These are phyloP conservation scores for Dicentrarchus labrax DNA, from an alignment of 2,113 vertebrate species.

Conservation along the genomic window DNA sequence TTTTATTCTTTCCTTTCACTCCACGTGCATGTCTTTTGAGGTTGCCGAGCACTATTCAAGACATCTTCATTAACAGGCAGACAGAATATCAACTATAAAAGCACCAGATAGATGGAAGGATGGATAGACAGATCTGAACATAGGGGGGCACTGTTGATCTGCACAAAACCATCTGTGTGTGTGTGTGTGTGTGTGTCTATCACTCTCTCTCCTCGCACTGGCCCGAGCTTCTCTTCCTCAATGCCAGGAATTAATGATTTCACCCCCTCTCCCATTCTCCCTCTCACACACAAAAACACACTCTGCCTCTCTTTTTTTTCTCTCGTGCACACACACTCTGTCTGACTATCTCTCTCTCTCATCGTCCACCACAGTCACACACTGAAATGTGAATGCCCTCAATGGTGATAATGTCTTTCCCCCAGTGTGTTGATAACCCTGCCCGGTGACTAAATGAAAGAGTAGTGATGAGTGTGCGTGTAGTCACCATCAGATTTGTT, in stretches of 20 bases:
- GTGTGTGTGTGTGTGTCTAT: neutral
- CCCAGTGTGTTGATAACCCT: constrained; percentile 6
- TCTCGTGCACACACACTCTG: neutral
- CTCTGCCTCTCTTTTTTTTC: constrained; percentile 5
- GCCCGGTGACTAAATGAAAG: constrained; percentile 6
- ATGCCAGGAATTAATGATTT: constrained; percentile 66
- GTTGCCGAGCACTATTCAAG: constrained; percentile 15
- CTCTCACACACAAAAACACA: constrained; percentile 36
- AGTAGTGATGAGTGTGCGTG: too few relatives aligned
- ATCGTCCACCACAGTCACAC: neutral
- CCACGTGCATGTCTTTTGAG: constrained; percentile 10
- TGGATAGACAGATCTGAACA: constrained; percentile 5
- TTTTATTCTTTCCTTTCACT: constrained; percentile 28
- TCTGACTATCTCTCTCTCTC: neutral
- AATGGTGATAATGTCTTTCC: constrained; percentile 32
- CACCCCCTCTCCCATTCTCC: constrained; percentile 46
- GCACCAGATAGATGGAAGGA: neutral
- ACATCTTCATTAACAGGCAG: constrained; percentile 40
- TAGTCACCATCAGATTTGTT: neutral
- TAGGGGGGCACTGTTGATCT: constrained; percentile 74
- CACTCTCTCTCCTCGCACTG: constrained; percentile 16
- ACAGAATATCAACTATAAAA: constrained; percentile 14
- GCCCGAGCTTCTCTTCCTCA: constrained; percentile 30
- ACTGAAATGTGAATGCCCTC: constrained; percentile 32
- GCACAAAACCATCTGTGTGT: neutral